phyloP scores from a whole-genome alignment of 2,888 invertebrate species.

The Acanthosepion pharaonis region DNA sequence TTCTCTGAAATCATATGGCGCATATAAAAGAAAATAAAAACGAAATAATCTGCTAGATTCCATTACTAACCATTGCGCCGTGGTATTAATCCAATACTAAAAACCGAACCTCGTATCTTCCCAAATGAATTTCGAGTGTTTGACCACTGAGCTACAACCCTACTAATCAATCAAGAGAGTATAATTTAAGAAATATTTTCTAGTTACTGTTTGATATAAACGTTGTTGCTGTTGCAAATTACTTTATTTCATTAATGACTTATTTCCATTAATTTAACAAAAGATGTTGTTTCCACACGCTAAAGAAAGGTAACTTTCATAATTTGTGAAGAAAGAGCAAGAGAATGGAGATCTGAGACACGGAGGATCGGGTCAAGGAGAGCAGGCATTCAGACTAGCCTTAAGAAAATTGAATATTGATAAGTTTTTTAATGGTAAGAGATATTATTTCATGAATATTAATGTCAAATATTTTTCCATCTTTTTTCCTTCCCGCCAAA shows the following conservation, averaged over 20 bases:
- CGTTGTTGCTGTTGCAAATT: not conserved
- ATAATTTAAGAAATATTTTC: not conserved
- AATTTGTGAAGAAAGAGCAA: not conserved
- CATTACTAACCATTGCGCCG: too few species aligned
- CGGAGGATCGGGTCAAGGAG: not conserved
- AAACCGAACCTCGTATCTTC: too few species aligned
- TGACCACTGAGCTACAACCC: not conserved
- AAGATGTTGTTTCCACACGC: not conserved
- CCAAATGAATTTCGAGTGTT: not conserved
- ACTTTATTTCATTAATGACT: not conserved
- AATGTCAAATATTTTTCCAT: not conserved
- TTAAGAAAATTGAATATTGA: slow-evolving; percentile 22
- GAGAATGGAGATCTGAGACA: not conserved
- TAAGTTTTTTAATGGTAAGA: slow-evolving; percentile 14
- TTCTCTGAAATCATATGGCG: too few species aligned
- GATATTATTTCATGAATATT: slow-evolving; percentile 33
- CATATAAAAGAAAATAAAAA: too few species aligned
- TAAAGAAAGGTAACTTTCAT: not conserved
- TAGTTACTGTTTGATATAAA: not conserved
- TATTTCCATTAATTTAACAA: not conserved
- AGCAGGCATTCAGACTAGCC: not conserved
- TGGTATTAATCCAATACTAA: too few species aligned
- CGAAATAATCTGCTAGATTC: too few species aligned
- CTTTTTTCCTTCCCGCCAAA: not conserved
- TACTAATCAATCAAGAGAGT: not conserved